Base-by-base conservation (phyloP, 2,113 vertebrate genomes). In the Anarhynchus alexandrinus region DNA sequence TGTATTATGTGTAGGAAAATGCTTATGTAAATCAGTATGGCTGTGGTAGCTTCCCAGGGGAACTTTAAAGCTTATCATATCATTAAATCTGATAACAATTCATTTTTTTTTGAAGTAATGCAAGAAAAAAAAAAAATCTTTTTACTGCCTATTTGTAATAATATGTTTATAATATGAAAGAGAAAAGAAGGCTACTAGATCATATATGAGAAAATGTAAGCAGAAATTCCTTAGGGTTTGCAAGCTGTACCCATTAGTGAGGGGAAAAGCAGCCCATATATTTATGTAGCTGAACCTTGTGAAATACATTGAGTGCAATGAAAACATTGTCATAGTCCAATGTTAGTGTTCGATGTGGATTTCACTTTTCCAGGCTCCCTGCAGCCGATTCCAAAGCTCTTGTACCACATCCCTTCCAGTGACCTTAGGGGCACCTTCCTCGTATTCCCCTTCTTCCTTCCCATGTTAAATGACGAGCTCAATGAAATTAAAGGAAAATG, bases 31-130 rank as follows among this genome's bases (percentile, higher is more conserved):
- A 97, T 97, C 92, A 96, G 94, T 80, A 93, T 71, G 89, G 93
- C 89, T 94, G 87, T 67, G 82, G 81, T 88, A 97, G 94, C 96
- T 97, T 97, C 97, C 97, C 94, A 97, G 96, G 95, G 94, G 91
- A 97, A 97, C 89, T 96, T 96, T 95, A 95, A 97, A 97, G 96
- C 96, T 96, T 97, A 97, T 97, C 94, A 97, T 97, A 96, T 97
- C 95, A 97, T 97, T 97, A 97, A 97, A 96, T 91, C 95, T 95
- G 78, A 97, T 96, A 96, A 93, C 95, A 95, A 96, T 96, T 97
- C 81, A 64, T 97, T 96, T 96, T 96, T 67, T 94, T 85, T 84
- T 40, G 1, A 96, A 92, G 82, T 92, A 94, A 90, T 69, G 79
- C 59, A 95, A 71, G 62, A 11, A 20, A 45, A 69, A 74, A 82